Percentiles rank a stretch among this genome's conserved stretches.
phyloP scores from a whole-genome alignment of 92 coral and sea anemone genomes.

The Epizoanthus rinbou region DNA sequence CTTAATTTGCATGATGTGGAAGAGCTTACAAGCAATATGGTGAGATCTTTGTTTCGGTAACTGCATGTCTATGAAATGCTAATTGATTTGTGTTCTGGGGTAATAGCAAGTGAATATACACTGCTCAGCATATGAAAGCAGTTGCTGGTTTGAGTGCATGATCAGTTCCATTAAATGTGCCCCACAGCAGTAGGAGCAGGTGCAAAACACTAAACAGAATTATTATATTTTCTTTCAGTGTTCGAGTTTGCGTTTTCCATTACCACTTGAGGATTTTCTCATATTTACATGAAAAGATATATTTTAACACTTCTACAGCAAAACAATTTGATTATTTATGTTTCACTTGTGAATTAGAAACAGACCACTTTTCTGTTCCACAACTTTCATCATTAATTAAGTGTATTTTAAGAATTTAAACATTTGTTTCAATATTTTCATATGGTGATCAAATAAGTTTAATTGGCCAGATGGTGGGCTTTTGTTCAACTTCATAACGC shows the following conservation, averaged over 20 bases:
- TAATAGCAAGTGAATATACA: not conserved
- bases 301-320: not conserved
- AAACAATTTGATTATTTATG: not conserved
- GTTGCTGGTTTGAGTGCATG: not conserved
- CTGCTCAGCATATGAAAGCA: not conserved
- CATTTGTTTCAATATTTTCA: slow-evolving; percentile 14
- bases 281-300: not conserved
- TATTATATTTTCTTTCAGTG: not conserved
- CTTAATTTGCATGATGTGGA: not conserved
- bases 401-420: slow-evolving; percentile 28
- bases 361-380: not conserved
- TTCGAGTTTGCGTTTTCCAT: not conserved
- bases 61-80: not conserved
- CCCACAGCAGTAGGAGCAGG: not conserved
- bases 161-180: not conserved
- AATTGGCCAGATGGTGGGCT: slow-evolving; percentile 36
- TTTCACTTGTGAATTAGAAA: not conserved
- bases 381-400: slow-evolving; percentile 8
- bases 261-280: not conserved
- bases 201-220: not conserved
- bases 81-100: not conserved
- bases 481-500: slow-evolving; percentile 17
- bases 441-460: slow-evolving; percentile 9
- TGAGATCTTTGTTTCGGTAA: not conserved
- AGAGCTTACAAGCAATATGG: not conserved